Percentiles rank a stretch among this genome's conserved stretches.
Conservation (phyloP, 92 coral and sea anemone genomes). For the Porites lobata region DNA sequence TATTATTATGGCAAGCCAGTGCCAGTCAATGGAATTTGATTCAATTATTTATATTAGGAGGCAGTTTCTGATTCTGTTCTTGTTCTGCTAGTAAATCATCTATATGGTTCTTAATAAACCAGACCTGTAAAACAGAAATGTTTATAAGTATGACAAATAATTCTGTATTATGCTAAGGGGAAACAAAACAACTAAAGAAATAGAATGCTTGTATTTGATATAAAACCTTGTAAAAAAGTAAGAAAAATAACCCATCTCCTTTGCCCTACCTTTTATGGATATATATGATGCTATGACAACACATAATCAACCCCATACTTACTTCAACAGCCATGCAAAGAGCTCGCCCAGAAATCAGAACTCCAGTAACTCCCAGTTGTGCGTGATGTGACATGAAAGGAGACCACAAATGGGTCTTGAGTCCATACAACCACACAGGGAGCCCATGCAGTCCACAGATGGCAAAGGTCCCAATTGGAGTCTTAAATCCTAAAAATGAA, state of each 20-base stretch:
- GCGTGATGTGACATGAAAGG: slow-evolving; percentile 54
- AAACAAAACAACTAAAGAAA: too few relatives aligned
- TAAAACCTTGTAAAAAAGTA: not conserved
- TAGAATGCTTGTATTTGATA: too few relatives aligned
- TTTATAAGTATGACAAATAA: not conserved
- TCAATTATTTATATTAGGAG: not conserved
- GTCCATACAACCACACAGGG: slow-evolving; percentile 87
- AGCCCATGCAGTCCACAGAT: slow-evolving; percentile 86
- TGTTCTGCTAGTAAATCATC: slow-evolving; percentile 42
- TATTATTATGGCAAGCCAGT: not conserved
- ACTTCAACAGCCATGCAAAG: slow-evolving; percentile 89
- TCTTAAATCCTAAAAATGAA: slow-evolving; percentile 77
- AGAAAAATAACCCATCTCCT: not conserved
- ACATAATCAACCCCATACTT: not conserved
- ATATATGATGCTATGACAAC: too few relatives aligned
- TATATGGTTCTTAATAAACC: slow-evolving; percentile 53
- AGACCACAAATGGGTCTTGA: slow-evolving; percentile 44
- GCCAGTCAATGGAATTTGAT: not conserved
- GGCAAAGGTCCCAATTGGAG: slow-evolving; percentile 82
- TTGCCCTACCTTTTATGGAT: too few relatives aligned
- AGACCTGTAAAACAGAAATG: slow-evolving; percentile 20
- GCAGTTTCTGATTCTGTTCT: not conserved
- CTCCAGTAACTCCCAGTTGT: slow-evolving; percentile 65
- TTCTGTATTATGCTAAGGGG: too few relatives aligned
- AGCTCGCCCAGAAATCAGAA: slow-evolving; percentile 75